These are phyloP conservation scores for Leptopilina syphax DNA, from an alignment of 2,888 invertebrate species.

Conservation along the genomic window DNA sequence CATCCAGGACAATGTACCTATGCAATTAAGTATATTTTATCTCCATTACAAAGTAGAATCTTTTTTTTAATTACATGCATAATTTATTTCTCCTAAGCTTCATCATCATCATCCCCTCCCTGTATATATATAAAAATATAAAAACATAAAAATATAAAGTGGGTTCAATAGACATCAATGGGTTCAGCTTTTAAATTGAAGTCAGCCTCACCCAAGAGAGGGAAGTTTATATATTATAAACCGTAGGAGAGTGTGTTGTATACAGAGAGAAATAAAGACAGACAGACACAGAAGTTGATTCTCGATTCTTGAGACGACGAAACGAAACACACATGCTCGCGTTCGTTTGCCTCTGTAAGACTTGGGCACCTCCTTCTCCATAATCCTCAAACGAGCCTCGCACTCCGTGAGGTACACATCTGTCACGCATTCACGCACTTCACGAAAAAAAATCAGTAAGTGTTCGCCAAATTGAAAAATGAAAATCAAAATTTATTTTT, in stretches of 20 bases:
- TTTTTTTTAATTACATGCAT: too few relatives aligned
- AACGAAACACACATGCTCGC: conserved; percentile 62
- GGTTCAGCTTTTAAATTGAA: conserved; percentile 21
- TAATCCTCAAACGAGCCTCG: conserved; percentile 76
- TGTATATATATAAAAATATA: too few relatives aligned
- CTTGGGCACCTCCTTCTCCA: conserved; percentile 74
- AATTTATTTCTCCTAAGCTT: too few relatives aligned
- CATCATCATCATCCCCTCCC: not conserved
- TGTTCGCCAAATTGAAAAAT: conserved; percentile 16
- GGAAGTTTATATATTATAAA: conserved; percentile 4
- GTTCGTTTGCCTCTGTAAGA: conserved; percentile 69
- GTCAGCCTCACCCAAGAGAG: conserved; percentile 32
- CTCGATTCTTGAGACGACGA: conserved; percentile 62
- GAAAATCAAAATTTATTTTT: not conserved
- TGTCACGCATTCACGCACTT: conserved; percentile 60
- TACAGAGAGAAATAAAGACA: conserved; percentile 47
- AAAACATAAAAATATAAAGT: not conserved
- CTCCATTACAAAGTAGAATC: not conserved
- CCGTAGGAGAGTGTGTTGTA: conserved; percentile 40
- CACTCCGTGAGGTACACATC: conserved; percentile 75
- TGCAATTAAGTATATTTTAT: conserved; percentile 7
- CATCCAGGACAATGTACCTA: not conserved
- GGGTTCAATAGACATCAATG: conserved; percentile 31
- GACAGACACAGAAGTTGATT: conserved; percentile 56
- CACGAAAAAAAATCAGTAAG: conserved; percentile 42